A percentile compares a stretch with the other conserved stretches of the same genome.
phyloP scores from a whole-genome alignment of 2,797 vertebrate genomes.

The Lycodopsis pacificus region DNA sequence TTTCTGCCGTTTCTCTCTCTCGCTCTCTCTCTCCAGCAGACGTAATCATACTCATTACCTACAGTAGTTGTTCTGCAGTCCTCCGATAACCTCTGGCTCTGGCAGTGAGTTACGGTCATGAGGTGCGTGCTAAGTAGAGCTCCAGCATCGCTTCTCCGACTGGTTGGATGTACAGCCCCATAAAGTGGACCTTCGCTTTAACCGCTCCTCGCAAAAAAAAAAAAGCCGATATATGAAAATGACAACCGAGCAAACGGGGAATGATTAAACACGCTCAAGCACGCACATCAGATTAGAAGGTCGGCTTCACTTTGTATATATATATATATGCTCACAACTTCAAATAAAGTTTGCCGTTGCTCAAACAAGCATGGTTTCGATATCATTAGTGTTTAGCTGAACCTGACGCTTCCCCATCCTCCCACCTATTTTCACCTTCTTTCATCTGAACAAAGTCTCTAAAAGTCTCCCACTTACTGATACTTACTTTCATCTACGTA shows the following conservation, averaged over 20 bases:
- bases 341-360: constrained; percentile 34
- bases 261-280: constrained; percentile 33
- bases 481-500: constrained; percentile 24
- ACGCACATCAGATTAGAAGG: constrained; percentile 38
- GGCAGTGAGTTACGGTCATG: constrained; percentile 44
- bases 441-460: constrained; percentile 35
- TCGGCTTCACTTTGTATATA: constrained; percentile 11
- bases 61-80: constrained; percentile 8
- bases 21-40: constrained; percentile 2
- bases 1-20: not conserved
- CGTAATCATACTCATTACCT: constrained; percentile 34
- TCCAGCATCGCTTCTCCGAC: constrained; percentile 38
- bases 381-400: constrained; percentile 37
- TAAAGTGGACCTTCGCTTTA: constrained; percentile 75
- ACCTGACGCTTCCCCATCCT: not conserved
- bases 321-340: constrained; percentile 34
- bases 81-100: constrained; percentile 32
- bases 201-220: constrained; percentile 57
- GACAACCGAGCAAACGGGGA: constrained; percentile 37
- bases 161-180: constrained; percentile 54
- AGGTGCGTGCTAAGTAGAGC: constrained; percentile 34
- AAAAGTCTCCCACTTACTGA: constrained; percentile 14
- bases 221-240: constrained; percentile 76
- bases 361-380: not conserved
- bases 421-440: constrained; percentile 25